Conservation (phyloP, 2,888 invertebrate species). For the Hipparchia sbordonii region DNA sequence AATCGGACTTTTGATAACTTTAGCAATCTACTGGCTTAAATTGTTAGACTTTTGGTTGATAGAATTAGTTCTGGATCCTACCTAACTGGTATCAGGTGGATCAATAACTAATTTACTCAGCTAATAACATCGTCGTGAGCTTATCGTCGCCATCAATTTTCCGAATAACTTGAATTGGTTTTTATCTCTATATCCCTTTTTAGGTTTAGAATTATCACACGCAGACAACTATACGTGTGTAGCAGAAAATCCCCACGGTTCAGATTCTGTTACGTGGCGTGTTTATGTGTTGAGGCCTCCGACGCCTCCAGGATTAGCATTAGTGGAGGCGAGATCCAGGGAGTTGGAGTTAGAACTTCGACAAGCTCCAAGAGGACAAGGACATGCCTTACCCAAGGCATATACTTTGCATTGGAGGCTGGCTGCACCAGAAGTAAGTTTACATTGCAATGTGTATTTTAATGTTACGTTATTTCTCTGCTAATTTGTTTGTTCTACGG, state of each 20-base stretch:
- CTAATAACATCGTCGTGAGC: constrained; percentile 9
- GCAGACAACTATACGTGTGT: constrained; percentile 92
- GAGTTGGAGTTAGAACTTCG: constrained; percentile 72
- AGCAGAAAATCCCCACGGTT: constrained; percentile 92
- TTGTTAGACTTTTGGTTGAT: not conserved
- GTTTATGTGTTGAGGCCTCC: constrained; percentile 90
- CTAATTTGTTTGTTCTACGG: no score
- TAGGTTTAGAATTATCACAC: constrained; percentile 86
- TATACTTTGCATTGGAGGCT: constrained; percentile 87
- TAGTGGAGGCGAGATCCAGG: constrained; percentile 73
- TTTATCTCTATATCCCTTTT: constrained; percentile 18
- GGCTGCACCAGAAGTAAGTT: constrained; percentile 87
- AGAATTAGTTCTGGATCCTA: not conserved
- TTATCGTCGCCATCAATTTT: not conserved
- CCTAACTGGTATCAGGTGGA: not conserved
- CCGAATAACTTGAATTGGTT: not conserved
- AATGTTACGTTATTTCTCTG: no score
- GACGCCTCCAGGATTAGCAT: constrained; percentile 85
- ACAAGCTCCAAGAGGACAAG: constrained; percentile 64
- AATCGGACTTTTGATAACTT: no score
- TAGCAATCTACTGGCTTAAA: not conserved
- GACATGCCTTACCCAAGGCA: constrained; percentile 78
- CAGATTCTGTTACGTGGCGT: constrained; percentile 91
- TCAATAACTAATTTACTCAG: constrained; percentile 7
- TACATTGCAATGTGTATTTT: not conserved